Evolutionary conservation across 2,797 vertebrate genomes (phyloP).

Genomic region (Rhabdophis nuchalis): DNA sequence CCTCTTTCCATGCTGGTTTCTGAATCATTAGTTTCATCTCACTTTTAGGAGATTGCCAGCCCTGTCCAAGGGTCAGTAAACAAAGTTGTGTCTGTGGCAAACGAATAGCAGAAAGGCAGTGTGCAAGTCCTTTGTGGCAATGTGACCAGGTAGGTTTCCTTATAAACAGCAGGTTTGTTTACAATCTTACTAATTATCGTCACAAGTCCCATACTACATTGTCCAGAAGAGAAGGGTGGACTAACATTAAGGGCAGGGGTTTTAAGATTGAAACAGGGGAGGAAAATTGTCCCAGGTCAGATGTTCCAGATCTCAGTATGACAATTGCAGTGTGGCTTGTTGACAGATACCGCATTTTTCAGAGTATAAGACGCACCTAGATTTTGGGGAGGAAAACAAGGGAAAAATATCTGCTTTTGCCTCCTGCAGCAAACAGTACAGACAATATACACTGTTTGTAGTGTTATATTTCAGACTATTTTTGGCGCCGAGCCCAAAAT

Average conservation of each 20-base stretch:
- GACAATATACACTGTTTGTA: too few relatives aligned
- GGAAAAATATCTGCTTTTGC: too few relatives aligned
- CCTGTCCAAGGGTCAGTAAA: constrained; percentile 86
- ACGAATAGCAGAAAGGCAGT: constrained; percentile 77
- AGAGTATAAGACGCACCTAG: too few relatives aligned
- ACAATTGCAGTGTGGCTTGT: not conserved
- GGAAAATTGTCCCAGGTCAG: not conserved
- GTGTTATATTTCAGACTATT: too few relatives aligned
- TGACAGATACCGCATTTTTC: too few relatives aligned
- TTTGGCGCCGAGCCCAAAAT: too few relatives aligned
- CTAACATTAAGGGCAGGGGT: not conserved
- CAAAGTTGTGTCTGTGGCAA: constrained; percentile 86
- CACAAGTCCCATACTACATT: not conserved
- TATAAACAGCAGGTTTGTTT: not conserved
- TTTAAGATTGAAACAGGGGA: not conserved
- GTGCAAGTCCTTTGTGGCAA: constrained; percentile 85
- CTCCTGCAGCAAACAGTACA: too few relatives aligned
- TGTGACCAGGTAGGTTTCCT: constrained; percentile 77
- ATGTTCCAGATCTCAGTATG: too few relatives aligned
- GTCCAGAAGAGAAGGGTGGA: not conserved
- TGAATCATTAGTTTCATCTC: constrained; percentile 1
- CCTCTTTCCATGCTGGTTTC: not conserved
- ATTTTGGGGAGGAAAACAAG: too few relatives aligned
- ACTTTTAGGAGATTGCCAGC: constrained; percentile 76
- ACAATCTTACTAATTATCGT: not conserved